Evolutionary conservation across 2,797 vertebrate species (phyloP).

Genomic region (Eulemur coronatus): DNA sequence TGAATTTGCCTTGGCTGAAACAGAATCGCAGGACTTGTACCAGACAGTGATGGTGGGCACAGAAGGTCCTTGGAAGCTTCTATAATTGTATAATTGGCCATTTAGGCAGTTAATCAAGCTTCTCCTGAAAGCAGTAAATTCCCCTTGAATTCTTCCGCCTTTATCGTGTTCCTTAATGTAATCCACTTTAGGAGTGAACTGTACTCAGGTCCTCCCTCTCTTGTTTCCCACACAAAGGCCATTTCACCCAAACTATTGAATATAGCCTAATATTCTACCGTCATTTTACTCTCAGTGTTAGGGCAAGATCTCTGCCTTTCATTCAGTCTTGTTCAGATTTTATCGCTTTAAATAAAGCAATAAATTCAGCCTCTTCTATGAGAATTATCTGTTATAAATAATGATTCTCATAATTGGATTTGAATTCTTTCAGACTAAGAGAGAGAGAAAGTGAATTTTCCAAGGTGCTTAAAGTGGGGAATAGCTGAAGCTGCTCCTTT

Average conservation of each 20-base stretch:
- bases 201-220: background rate
- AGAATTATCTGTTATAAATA: background rate
- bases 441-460: background rate
- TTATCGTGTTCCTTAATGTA: background rate
- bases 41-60: background rate
- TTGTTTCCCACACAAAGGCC: background rate
- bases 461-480: background rate
- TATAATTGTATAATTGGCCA: background rate
- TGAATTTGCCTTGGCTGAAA: background rate
- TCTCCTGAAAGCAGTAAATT: background rate
- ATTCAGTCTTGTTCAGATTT: background rate
- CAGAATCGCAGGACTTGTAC: background rate
- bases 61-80: background rate
- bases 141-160: background rate
- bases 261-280: background rate
- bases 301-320: background rate
- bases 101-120: background rate
- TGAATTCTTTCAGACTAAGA: background rate
- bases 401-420: background rate
- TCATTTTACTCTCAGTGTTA: background rate
- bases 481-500: background rate
- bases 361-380: background rate
- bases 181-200: background rate
- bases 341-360: slow-evolving; percentile 24
- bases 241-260: background rate